Base-by-base conservation (phyloP, 2,888 invertebrate species). In the Ochlodes sylvanus region DNA sequence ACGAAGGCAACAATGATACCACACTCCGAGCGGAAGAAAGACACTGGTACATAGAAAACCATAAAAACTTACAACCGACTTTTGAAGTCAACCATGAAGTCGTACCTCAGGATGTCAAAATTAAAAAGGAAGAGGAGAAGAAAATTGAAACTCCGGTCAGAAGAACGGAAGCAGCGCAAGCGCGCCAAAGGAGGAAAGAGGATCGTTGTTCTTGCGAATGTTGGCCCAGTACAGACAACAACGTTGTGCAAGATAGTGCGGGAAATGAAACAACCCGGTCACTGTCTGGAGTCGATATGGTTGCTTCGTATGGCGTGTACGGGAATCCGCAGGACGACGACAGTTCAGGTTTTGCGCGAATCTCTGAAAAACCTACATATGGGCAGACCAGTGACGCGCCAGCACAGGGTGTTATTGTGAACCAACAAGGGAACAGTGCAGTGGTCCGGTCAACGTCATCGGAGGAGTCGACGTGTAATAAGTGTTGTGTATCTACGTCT, bases 41-140 rank as follows among this genome's bases (percentile, higher is more conserved):
- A 69, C 91, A 94, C 71, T 94, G 94, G 94, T 94, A 94, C 71
- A 89, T 93, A 88, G 94, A 94, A 74, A 93, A 93, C 71, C 94
- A 93, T 75, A 93, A 93, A 77, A 93, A 85, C 72, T 76, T 93
- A 74, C 91, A 92, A 75, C 85, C 90, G 0, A 88, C 72, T 75
- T 90, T 87, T 78, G 89, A 88, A 69, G 78, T 86, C 69, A 88
- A 81, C 68, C 83, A 86, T 70, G 92, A 92, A 66, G 78, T 82
- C 72, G 76, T 88, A 73, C 84, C 90, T 77, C 91, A 92, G 82
- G 93, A 93, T 82, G 89, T 84, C 81, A 93, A 93, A 86, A 83
- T 87, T 86, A 93, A 89, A 77, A 93, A 91, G 78, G 91, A 90
- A 76, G 92, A 90, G 71, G 93, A 92, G 81, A 93, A 89, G 82